These are phyloP conservation scores for Toxonevra muliebris DNA, from an alignment of 2,888 invertebrate genomes.

Conservation along the genomic window DNA sequence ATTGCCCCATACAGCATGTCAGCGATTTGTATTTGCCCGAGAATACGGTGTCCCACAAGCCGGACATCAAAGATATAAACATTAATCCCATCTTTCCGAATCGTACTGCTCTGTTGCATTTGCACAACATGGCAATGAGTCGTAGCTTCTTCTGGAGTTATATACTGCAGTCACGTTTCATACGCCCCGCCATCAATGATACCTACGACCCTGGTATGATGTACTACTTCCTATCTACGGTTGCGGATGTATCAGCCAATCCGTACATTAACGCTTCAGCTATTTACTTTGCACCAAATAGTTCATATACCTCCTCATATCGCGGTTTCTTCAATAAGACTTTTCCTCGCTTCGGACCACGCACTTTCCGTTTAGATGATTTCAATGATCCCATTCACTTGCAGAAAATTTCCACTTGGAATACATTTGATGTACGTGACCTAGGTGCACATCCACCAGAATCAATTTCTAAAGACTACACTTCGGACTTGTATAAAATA, in stretches of 20 bases:
- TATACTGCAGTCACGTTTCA: conserved; percentile 88
- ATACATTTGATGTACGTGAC: conserved; percentile 88
- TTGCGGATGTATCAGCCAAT: conserved; percentile 94
- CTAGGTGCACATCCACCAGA: conserved; percentile 84
- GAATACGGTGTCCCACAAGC: conserved; percentile 88
- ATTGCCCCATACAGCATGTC: conserved; percentile 88
- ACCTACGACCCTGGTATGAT: conserved; percentile 98
- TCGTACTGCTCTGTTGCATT: conserved; percentile 88
- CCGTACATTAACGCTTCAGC: conserved; percentile 92
- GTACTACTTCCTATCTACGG: conserved; percentile 94
- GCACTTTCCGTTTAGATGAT: conserved; percentile 90
- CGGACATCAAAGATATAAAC: conserved; percentile 92
- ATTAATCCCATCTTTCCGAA: conserved; percentile 95
- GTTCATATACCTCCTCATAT: conserved; percentile 93
- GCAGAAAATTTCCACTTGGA: conserved; percentile 93
- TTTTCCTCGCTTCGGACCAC: conserved; percentile 91
- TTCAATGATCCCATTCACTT: conserved; percentile 96
- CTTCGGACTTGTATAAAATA: conserved; percentile 87
- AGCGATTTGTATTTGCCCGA: conserved; percentile 84
- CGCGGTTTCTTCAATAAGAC: conserved; percentile 97
- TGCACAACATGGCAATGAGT: conserved; percentile 96
- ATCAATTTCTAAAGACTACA: conserved; percentile 86
- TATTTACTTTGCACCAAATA: conserved; percentile 92
- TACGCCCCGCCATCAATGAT: conserved; percentile 88
- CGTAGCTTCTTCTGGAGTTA: conserved; percentile 97